Evolutionary conservation across 2,113 vertebrate genomes (phyloP), one percentile per base, ranked within the genome.

Genomic region (Rousettus leschenaultii): DNA sequence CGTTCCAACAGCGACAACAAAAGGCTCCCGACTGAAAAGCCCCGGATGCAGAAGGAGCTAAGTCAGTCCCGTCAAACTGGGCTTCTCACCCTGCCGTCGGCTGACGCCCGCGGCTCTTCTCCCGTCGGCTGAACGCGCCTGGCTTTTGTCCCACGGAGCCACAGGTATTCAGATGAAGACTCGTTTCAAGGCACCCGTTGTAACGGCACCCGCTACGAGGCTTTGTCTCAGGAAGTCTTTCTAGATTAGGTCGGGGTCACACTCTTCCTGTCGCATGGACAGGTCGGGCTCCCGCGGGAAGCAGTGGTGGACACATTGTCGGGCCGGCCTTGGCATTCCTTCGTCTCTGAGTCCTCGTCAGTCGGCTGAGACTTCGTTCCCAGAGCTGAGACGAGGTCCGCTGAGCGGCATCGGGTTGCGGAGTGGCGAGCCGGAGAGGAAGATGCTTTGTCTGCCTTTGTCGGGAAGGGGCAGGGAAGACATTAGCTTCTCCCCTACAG

Each of bases 1-100:
- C 66, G 61, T 96, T 96, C 96, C 97, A 97, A 97, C 86, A 82
- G 90, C 1, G 90, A 73, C n/a, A 83, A 73, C 66, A 96, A 96
- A 98, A 97, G 61, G 24, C 61, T 73, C 92, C 16, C 90, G 93
- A 14, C 66, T 43, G 70, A 92, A 92, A 48, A 35, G 1, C 38
- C 65, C 91, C 19, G 14, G 94, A 65, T n/a, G 88, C 93, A 65
- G 43, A 96, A 90, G 90, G 26, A 71, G 18, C 83, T 89, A 3
- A 73, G 63, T 96, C 93, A 73, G 63, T 96, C 93, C 45, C 63
- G 8, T 4, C 87, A 93, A 80, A 53, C 14, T 53, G 0, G 28
- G 86, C 45, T 89, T 38, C 16, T 84, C 83, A 91, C 30, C 38
- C 79, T 15, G 19, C 63, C 89, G 1, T 22, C 24, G 43, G 4